phyloP scores from a whole-genome alignment of 2,113 vertebrate genomes.

The Benitochromis conjunctus region DNA sequence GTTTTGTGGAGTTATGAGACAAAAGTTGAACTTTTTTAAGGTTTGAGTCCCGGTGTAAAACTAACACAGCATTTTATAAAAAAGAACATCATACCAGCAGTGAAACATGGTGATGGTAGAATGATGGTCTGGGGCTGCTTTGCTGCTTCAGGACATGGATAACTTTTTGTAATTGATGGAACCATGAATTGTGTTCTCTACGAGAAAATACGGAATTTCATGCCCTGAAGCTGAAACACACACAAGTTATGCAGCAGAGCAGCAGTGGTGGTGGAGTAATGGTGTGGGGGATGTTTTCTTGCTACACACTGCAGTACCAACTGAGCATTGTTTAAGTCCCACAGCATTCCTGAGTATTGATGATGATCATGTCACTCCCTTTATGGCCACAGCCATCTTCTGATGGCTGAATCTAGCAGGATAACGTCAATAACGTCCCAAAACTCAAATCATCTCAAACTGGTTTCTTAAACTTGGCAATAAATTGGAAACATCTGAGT shows the following conservation, averaged over 20 bases:
- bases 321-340: background rate
- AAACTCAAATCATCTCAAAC: background rate
- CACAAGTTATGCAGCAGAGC: background rate
- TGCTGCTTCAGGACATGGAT: too few relatives aligned
- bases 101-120: too few relatives aligned
- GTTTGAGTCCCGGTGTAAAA: background rate
- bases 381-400: background rate
- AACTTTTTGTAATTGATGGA: background rate
- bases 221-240: background rate
- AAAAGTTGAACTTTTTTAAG: background rate
- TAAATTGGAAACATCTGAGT: background rate
- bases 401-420: background rate
- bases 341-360: background rate
- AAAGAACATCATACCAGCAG: too few relatives aligned
- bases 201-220: background rate
- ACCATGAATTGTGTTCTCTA: background rate
- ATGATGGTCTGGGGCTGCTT: too few relatives aligned
- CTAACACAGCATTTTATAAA: too few relatives aligned
- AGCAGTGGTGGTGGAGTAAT: background rate
- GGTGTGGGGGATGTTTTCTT: background rate
- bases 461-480: background rate
- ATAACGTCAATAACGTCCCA: background rate
- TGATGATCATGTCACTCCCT: background rate
- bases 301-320: background rate
- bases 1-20: background rate